A percentile compares a stretch with the other conserved stretches of the same genome.
Evolutionary conservation across 2,797 vertebrate genomes (phyloP).

Genomic region (Potorous gilbertii): DNA sequence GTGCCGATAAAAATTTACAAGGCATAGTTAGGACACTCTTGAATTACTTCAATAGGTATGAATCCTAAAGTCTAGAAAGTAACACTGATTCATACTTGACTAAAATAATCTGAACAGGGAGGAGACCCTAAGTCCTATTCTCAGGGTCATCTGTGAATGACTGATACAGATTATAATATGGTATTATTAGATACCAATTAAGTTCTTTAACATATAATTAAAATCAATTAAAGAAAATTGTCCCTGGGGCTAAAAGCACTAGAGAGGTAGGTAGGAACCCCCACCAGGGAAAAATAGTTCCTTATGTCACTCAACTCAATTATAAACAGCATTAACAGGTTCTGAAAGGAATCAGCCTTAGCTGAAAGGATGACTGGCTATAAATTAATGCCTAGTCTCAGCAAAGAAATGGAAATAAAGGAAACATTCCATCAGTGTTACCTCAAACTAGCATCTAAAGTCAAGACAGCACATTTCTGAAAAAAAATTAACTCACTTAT

Average conservation of each 20-base stretch:
- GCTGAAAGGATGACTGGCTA: constrained; percentile 5
- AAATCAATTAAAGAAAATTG: constrained; percentile 43
- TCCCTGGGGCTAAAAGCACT: constrained; percentile 35
- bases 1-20: constrained; percentile 37
- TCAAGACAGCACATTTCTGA: background rate
- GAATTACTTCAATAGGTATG: background rate
- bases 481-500: background rate
- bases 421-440: background rate
- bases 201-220: constrained; percentile 53
- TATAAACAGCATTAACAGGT: background rate
- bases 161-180: constrained; percentile 44
- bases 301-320: background rate
- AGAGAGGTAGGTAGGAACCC: background rate
- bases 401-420: background rate
- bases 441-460: background rate
- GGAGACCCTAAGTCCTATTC: constrained; percentile 11
- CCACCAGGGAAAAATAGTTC: background rate
- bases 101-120: constrained; percentile 22
- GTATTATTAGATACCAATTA: constrained; percentile 36
- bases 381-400: background rate
- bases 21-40: constrained; percentile 37
- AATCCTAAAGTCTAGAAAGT: background rate
- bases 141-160: constrained; percentile 37
- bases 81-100: background rate
- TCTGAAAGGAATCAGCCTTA: background rate